Conservation (phyloP, 2,113 vertebrate genomes). For the Antechinus stuartii region DNA sequence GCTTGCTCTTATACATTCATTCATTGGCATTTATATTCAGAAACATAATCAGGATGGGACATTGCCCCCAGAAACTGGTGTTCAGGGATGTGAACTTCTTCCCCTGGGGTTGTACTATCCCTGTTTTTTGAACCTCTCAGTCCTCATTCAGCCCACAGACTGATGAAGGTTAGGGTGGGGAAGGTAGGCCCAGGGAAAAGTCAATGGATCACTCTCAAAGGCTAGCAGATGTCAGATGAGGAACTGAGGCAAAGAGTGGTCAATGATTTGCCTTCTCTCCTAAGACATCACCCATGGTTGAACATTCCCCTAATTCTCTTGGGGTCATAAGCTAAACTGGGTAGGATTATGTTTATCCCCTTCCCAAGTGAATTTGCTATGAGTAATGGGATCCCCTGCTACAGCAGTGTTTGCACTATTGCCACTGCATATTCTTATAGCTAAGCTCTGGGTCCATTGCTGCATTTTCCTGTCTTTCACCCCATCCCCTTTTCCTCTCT, state of each 20-base stretch:
- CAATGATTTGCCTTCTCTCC: background rate
- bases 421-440: background rate
- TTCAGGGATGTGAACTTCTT: background rate
- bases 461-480: background rate
- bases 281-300: background rate
- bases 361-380: background rate
- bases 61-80: background rate
- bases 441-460: background rate
- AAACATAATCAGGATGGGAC: background rate
- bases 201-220: background rate
- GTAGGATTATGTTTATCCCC: background rate
- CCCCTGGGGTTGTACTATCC: background rate
- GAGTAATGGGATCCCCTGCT: background rate
- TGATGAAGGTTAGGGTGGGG: background rate
- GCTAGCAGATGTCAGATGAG: background rate
- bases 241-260: too few relatives aligned
- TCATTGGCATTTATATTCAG: background rate
- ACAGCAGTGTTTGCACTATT: background rate
- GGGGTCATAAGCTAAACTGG: background rate
- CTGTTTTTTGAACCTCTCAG: background rate
- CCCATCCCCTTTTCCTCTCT: background rate
- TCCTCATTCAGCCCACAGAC: background rate
- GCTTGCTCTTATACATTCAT: background rate
- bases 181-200: background rate
- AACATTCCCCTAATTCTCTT: background rate